Conservation (phyloP, 2,888 invertebrate genomes). For the Rhaphigaster nebulosa region DNA sequence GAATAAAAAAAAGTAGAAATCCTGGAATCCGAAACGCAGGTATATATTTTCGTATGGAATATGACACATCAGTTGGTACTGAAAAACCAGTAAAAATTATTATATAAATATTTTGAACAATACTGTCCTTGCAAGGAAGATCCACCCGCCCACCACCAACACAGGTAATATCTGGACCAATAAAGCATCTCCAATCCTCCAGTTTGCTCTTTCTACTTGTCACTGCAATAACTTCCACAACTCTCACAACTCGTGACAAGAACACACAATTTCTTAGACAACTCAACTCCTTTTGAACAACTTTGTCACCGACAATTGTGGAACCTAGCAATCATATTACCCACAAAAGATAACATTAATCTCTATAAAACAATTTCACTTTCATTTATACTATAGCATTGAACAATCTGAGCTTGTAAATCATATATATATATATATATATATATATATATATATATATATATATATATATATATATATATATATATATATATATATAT, state of each 20-base stretch:
- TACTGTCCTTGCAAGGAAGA: not conserved
- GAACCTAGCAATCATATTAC: not conserved
- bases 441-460: no score
- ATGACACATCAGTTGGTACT: no score
- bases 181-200: not conserved
- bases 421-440: no score
- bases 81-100: not conserved
- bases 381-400: not conserved
- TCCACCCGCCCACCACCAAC: not conserved
- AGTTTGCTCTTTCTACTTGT: constrained; percentile 6
- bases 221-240: constrained; percentile 3
- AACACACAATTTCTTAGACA: not conserved
- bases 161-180: not conserved
- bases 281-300: constrained; percentile 12
- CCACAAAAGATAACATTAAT: not conserved
- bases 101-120: not conserved
- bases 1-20: no score
- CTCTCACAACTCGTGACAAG: constrained; percentile 12
- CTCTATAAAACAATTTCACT: not conserved
- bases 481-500: no score
- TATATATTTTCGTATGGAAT: no score
- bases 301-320: constrained; percentile 7
- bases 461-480: no score
- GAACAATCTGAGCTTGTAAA: no score
- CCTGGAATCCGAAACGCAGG: no score